These are phyloP conservation scores for Ctena decussata DNA, from an alignment of 2,888 invertebrate species.

Conservation along the genomic window DNA sequence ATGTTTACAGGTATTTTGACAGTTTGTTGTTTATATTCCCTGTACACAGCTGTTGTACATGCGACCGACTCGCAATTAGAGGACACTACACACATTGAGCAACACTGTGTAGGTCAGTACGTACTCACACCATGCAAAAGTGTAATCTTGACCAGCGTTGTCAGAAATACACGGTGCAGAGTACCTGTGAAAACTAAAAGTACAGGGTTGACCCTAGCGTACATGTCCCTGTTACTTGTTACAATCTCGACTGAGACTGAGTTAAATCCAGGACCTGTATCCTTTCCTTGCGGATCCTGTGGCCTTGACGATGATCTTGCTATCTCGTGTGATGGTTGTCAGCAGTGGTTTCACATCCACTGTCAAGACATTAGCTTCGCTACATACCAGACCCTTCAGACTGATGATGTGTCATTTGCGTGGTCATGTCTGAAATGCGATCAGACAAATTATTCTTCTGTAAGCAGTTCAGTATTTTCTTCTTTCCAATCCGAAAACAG, in stretches of 20 bases:
- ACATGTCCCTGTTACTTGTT: neutral
- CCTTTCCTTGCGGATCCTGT: neutral
- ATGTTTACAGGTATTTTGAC: slow-evolving; percentile 1
- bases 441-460: neutral
- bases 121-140: neutral
- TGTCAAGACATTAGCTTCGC: no score
- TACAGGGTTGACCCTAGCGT: no score
- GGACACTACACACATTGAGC: neutral
- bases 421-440: slow-evolving; percentile 2
- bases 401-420: no score
- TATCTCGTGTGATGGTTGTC: neutral
- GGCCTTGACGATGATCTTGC: neutral
- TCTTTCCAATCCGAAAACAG: neutral
- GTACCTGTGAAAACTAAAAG: neutral
- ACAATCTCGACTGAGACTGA: neutral
- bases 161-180: neutral
- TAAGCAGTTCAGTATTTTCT: neutral
- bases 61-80: neutral
- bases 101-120: neutral
- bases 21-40: neutral
- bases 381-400: neutral
- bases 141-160: neutral
- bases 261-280: neutral
- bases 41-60: neutral
- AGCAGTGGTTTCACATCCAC: neutral